phyloP scores from a whole-genome alignment of 2,113 vertebrate species.

The Hylia prasina region DNA sequence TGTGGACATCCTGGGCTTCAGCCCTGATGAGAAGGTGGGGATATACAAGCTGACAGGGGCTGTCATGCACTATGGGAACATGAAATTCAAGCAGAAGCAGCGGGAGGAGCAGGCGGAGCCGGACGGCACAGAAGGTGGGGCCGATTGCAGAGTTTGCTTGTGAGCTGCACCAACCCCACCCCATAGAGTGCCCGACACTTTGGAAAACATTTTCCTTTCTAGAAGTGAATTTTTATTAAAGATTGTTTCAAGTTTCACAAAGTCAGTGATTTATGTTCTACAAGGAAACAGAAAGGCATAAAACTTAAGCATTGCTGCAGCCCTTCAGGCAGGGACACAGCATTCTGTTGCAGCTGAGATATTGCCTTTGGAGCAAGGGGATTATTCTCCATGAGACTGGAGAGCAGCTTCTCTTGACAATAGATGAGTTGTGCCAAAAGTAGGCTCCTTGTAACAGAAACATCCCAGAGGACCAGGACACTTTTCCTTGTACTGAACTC shows the following conservation, averaged over 20 bases:
- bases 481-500: neutral
- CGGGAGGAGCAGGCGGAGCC: slow-evolving; percentile 37
- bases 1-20: slow-evolving; percentile 73
- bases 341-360: neutral
- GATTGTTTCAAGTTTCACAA: neutral
- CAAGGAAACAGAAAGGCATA: neutral
- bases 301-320: neutral
- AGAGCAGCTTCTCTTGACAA: neutral
- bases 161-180: neutral
- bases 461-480: neutral
- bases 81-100: slow-evolving; percentile 64
- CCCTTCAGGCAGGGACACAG: neutral
- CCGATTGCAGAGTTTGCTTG: neutral
- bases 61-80: slow-evolving; percentile 31
- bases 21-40: slow-evolving; percentile 13
- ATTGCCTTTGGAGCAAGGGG: neutral
- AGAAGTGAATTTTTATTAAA: neutral
- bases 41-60: slow-evolving; percentile 53
- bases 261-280: neutral
- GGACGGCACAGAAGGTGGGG: neutral
- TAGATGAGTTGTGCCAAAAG: neutral
- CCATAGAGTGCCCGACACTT: neutral
- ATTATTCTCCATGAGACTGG: neutral
- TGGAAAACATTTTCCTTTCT: neutral
- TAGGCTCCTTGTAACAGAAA: neutral